A percentile compares a stretch with the other conserved stretches of the same genome.
These are phyloP conservation scores for Tachycineta bicolor DNA, from an alignment of 2,113 vertebrate genomes.

Conservation along the genomic window DNA sequence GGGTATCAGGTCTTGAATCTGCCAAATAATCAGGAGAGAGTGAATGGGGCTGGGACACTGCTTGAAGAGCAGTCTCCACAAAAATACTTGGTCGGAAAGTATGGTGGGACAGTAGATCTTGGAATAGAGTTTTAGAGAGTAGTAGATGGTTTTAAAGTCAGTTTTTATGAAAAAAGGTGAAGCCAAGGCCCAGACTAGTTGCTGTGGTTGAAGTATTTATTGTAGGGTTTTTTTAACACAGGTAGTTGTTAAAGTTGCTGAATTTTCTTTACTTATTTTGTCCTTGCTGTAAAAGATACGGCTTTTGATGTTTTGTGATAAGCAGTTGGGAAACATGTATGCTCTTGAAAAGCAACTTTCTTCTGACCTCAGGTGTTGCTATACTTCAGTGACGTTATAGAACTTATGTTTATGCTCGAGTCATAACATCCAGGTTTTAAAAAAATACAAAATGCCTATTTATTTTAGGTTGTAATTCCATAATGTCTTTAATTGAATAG, in stretches of 20 bases:
- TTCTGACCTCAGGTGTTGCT: background rate
- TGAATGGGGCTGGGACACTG: background rate
- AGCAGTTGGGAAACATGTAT: background rate
- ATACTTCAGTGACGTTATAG: background rate
- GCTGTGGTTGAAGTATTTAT: background rate
- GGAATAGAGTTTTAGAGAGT: background rate
- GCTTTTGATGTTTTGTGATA: background rate
- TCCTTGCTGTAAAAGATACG: background rate
- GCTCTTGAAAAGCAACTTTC: background rate
- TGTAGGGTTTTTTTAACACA: background rate
- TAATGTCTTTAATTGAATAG: background rate
- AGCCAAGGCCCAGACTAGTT: background rate
- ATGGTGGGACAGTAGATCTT: background rate
- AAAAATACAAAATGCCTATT: background rate
- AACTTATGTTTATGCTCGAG: background rate
- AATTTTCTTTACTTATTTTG: background rate
- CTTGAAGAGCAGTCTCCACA: background rate
- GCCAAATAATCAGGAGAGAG: background rate
- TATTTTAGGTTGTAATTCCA: background rate
- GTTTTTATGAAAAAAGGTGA: background rate
- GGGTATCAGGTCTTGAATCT: background rate
- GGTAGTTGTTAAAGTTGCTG: background rate
- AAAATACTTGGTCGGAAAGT: background rate
- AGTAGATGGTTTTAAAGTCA: background rate
- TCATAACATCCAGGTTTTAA: background rate